Conservation (phyloP, 2,888 invertebrate species). For the Branchipolynoe longqiensis region DNA sequence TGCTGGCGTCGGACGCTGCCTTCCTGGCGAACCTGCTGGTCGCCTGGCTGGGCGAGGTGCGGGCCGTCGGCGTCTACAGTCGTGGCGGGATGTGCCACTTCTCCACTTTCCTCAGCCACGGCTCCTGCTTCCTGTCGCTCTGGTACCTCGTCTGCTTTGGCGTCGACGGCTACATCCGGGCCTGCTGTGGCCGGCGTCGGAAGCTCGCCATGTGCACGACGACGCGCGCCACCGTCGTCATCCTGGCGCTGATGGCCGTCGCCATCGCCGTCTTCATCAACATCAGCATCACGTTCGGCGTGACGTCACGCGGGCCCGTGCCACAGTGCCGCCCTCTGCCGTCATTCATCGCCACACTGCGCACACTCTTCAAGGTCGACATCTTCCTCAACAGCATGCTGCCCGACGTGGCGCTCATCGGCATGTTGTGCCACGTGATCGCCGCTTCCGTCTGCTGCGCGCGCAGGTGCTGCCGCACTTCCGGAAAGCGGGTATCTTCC, state of each 20-base stretch:
- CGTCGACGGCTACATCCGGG: conserved; percentile 69
- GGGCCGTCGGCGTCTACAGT: conserved; percentile 7
- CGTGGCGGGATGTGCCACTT: conserved; percentile 50
- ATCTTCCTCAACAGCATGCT: conserved; percentile 35
- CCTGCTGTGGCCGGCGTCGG: conserved; percentile 66
- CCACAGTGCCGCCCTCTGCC: conserved; percentile 48
- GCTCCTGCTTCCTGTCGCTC: conserved; percentile 68
- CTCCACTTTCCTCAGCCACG: conserved; percentile 54
- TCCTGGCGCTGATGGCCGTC: conserved; percentile 35
- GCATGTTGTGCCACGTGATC: conserved; percentile 68
- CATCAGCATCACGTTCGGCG: conserved; percentile 48
- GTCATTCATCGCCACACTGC: conserved; percentile 67
- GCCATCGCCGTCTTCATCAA: conserved; percentile 56
- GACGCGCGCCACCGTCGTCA: conserved; percentile 64
- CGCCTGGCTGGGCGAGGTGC: conserved; percentile 11
- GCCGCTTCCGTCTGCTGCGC: conserved; percentile 59
- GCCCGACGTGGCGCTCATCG: conserved; percentile 60
- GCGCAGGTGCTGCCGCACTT: neutral
- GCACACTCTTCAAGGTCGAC: conserved; percentile 26
- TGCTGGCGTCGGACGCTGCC: neutral
- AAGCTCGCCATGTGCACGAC: conserved; percentile 67
- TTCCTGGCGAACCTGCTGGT: conserved; percentile 26
- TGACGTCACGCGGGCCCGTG: conserved; percentile 25
- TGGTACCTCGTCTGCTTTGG: conserved; percentile 71
- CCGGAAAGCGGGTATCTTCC: no score